Evolutionary conservation across 2,797 vertebrate genomes (phyloP), one percentile per base, ranked within the genome.

Genomic region (Enteromius paludinosus): DNA sequence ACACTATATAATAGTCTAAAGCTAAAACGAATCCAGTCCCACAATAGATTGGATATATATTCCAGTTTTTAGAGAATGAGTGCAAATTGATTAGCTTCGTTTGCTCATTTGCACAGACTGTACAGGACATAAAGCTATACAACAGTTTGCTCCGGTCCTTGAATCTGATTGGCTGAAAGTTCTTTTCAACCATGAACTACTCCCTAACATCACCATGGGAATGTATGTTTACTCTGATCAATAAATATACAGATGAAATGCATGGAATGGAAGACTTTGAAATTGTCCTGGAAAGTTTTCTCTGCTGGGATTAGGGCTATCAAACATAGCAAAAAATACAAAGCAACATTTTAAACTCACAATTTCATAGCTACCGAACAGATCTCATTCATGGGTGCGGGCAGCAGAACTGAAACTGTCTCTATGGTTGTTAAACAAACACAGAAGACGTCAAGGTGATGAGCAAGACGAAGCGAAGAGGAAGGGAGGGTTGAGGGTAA

Each of bases 361-460:
- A 71, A 78, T 88, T 87, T 83, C 79, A 83, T 78, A 84, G 79
- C 78, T 62, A 68, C 38, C 62, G 72, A 84, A 76, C 72, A 38
- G 47, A 59, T 81, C 43, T 77, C 54, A 78, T 75, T 76, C 74
- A 72, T 49, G 65, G 33, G n/a, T 64, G 81, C 64, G 69, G 56
- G 59, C 88, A 79, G 81, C 83, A 56, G 74, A 81, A 64, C 74
- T 64, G 52, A 82, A 85, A 88, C 59, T 35, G 65, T 76, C 72
- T 82, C 70, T 78, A 56, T 77, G 84, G 84, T 65, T 78, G 79
- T 85, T 87, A 83, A 82, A 83, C 87, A 88, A 88, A 86, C 68
- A 85, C 71, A 83, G 78, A 83, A 72, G 81, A 87, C 3, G 76
- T 72, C 47, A 68, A 81, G 76, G 82, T 78, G 72, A 81, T 75